These are phyloP conservation scores for Phyllotis vaccarum DNA, from an alignment of 2,797 vertebrate genomes.

Conservation along the genomic window DNA sequence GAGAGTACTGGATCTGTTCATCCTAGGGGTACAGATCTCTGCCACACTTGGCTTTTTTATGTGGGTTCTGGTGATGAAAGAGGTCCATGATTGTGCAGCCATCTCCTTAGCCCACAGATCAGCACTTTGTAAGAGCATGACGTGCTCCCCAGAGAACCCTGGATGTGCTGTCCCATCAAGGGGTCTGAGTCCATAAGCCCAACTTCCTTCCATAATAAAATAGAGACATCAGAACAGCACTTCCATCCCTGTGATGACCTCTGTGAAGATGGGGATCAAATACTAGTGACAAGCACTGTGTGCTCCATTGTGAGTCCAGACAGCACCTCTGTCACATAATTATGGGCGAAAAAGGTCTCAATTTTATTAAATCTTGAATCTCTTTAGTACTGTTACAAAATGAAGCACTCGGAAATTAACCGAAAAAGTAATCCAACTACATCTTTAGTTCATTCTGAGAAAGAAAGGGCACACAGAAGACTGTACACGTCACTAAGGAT, in stretches of 20 bases:
- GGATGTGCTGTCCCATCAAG: not conserved
- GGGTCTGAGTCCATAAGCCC: not conserved
- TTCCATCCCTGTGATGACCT: not conserved
- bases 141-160: not conserved
- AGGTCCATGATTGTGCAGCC: not conserved
- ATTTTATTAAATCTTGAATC: slow-evolving; percentile 27
- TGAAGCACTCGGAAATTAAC: not conserved
- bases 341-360: not conserved
- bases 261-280: not conserved
- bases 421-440: slow-evolving; percentile 1
- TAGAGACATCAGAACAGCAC: not conserved
- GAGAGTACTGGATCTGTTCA: not conserved
- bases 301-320: too few species aligned
- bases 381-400: not conserved
- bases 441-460: slow-evolving; percentile 26
- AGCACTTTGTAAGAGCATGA: not conserved
- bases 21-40: not conserved
- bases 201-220: not conserved
- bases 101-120: rapidly evolving
- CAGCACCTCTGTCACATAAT: not conserved
- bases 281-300: not conserved
- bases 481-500: not conserved
- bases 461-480: not conserved
- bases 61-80: not conserved
- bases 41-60: not conserved